These are phyloP conservation scores for Agonopterix alstromeriana DNA, from an alignment of 2,888 invertebrate species.

Conservation along the genomic window DNA sequence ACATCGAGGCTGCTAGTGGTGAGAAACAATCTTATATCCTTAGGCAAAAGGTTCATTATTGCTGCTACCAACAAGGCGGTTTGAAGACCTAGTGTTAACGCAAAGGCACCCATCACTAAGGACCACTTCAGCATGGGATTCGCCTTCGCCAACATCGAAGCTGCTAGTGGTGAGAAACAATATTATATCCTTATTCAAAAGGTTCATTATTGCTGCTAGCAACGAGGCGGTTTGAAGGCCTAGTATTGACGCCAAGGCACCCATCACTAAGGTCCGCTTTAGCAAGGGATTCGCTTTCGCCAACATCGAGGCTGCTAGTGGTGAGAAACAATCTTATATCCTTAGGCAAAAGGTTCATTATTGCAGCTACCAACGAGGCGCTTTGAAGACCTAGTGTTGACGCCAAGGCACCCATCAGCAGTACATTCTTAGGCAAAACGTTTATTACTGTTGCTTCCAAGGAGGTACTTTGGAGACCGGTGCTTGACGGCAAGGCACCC, in stretches of 20 bases:
- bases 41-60: slow-evolving; percentile 17
- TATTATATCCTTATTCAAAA: neutral
- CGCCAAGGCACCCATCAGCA: slow-evolving; percentile 78
- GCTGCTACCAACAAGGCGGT: slow-evolving; percentile 85
- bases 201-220: neutral
- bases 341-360: too few species aligned
- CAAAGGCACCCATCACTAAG: slow-evolving; percentile 84
- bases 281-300: slow-evolving; percentile 89
- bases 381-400: slow-evolving; percentile 82
- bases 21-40: slow-evolving; percentile 15
- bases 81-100: slow-evolving; percentile 81
- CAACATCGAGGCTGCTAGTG: slow-evolving; percentile 83
- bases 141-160: slow-evolving; percentile 87
- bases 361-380: slow-evolving; percentile 85
- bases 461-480: too few species aligned
- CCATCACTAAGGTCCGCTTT: slow-evolving; percentile 86
- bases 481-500: slow-evolving; percentile 80
- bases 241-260: slow-evolving; percentile 80
- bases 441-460: neutral
- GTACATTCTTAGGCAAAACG: neutral
- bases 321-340: slow-evolving; percentile 29
- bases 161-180: slow-evolving; percentile 74
- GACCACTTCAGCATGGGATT: slow-evolving; percentile 87
- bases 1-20: slow-evolving; percentile 83
- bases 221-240: too few species aligned